A percentile compares a stretch with the other conserved stretches of the same genome.
These are phyloP conservation scores for Lepisosteus oculatus DNA, from an alignment of 2,113 vertebrate species.

Conservation along the genomic window DNA sequence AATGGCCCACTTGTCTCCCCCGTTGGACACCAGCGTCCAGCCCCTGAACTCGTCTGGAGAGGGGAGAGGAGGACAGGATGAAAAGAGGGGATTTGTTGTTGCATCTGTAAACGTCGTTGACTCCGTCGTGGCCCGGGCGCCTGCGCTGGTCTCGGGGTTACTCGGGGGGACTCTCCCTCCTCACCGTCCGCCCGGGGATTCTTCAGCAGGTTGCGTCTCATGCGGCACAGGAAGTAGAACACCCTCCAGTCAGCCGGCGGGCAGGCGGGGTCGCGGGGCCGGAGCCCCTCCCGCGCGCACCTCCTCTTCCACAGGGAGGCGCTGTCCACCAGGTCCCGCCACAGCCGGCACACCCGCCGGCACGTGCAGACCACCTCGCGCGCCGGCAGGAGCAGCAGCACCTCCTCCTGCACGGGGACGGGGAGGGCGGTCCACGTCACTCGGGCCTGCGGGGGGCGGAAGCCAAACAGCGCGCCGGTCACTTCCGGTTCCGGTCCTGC, in stretches of 20 bases:
- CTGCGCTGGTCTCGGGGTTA: background rate
- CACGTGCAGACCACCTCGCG: slow-evolving; percentile 47
- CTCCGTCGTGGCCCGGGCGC: background rate
- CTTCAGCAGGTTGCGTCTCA: slow-evolving; percentile 58
- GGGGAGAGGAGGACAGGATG: background rate
- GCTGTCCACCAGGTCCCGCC: slow-evolving; percentile 58
- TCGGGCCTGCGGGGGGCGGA: background rate
- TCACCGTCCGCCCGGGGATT: slow-evolving; percentile 59
- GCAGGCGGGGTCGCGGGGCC: slow-evolving; percentile 10
- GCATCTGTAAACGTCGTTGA: too few species aligned
- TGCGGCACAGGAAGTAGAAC: slow-evolving; percentile 56
- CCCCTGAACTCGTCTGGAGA: slow-evolving; percentile 36
- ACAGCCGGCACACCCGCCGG: slow-evolving; percentile 55
- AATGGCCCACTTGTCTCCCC: slow-evolving; percentile 52
- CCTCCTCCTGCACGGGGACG: slow-evolving; percentile 55
- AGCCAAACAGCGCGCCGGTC: background rate
- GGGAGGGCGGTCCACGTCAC: slow-evolving; percentile 32
- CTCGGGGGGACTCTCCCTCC: background rate
- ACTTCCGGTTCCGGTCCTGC: too few species aligned
- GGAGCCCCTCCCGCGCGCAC: slow-evolving; percentile 54
- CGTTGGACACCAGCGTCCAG: slow-evolving; percentile 50
- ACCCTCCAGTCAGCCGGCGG: slow-evolving; percentile 46
- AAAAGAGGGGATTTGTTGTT: background rate
- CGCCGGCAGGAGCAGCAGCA: slow-evolving; percentile 50
- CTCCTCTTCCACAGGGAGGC: slow-evolving; percentile 56